Evolutionary conservation across 92 coral and sea anemone genomes (phyloP), one percentile per base, ranked within the genome.

Genomic region (Porites lobata): DNA sequence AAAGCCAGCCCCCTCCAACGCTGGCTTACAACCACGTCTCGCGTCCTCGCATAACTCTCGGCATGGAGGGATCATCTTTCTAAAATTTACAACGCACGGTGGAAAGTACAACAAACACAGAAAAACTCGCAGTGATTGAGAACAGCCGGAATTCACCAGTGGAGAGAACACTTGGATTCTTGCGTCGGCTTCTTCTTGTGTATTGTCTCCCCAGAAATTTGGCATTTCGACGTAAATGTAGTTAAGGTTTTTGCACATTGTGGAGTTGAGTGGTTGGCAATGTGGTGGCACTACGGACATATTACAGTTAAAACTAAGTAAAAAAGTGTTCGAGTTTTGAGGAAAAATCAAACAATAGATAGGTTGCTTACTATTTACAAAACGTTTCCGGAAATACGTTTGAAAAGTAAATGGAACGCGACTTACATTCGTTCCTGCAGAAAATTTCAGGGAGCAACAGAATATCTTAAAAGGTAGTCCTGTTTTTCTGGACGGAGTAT

Each of bases 171-270:
- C 43, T 21, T 21, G 19, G 12, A 84, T 47, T 19, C 50, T n/a
- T 7, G 0, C 6, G 32, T 20, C n/a, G 13, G 81, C 87, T 1
- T 43, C 51, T 63, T 17, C 1, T 61, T 84, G 87, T 24, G 50
- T 13, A 3, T 47, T 2, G 19, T 73, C 24, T 14, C 14, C 7
- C 21, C 72, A 32, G 11, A 58, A 57, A 79, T 83, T 83, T 14
- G 87, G 87, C 87, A 84, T 73, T 29, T 19, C 62, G 3, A 84
- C 87, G 32, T 57, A 64, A 8, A 11, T 65, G 73, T 84, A 84
- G 24, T 80, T 80, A 0, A 84, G 65, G 9, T 50, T 73, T 6
- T 84, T 74, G 67, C 87, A 84, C 74, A 72, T 50, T 26, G 10
- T 54, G n/a, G 65, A 12, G 6, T 38, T 21, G 10, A 84, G 87